Conservation (phyloP, 2,113 vertebrate species). For the Dendropsophus ebraccatus region DNA sequence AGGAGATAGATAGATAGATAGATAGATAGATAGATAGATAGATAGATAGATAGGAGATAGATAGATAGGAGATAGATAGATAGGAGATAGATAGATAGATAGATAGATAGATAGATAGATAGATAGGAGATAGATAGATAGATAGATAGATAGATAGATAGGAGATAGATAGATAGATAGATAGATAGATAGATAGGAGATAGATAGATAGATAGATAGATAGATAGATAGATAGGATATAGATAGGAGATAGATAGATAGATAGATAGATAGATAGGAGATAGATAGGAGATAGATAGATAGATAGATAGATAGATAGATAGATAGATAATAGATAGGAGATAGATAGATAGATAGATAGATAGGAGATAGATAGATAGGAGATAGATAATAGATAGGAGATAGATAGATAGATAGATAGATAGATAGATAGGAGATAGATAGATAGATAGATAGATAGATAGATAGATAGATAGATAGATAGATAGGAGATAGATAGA, state of each 20-base stretch:
- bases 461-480: neutral
- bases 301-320: constrained; percentile 39
- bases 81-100: neutral
- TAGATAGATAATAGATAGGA: neutral
- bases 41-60: constrained; percentile 18
- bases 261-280: neutral
- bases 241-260: constrained; percentile 20
- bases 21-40: neutral
- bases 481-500: constrained; percentile 23
- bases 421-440: constrained; percentile 7
- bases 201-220: neutral
- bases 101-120: constrained; percentile 25
- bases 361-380: neutral
- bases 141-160: constrained; percentile 24
- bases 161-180: constrained; percentile 5
- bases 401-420: constrained; percentile 40
- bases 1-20: constrained; percentile 9
- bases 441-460: neutral
- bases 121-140: neutral
- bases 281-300: constrained; percentile 28
- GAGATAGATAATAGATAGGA: neutral
- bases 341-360: neutral
- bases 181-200: neutral
- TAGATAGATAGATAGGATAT: neutral
- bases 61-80: constrained; percentile 7